These are phyloP conservation scores for Dinoponera quadriceps DNA, from an alignment of 1,140 invertebrate genomes.

Conservation along the genomic window DNA sequence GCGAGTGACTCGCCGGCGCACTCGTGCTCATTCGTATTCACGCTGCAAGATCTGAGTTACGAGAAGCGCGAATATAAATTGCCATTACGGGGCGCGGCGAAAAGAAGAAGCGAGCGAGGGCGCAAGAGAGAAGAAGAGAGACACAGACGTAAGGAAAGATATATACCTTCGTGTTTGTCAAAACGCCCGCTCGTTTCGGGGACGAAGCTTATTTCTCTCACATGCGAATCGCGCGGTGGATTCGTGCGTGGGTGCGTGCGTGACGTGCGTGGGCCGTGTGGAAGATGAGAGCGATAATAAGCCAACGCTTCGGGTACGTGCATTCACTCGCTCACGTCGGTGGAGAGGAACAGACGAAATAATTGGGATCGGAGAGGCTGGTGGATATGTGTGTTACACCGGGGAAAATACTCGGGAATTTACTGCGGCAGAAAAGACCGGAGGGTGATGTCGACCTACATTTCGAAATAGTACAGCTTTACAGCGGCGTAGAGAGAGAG, in stretches of 20 bases:
- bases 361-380: constrained; percentile 35
- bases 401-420: constrained; percentile 31
- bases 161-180: constrained; percentile 57
- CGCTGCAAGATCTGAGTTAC: constrained; percentile 47
- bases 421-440: not conserved
- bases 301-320: not conserved
- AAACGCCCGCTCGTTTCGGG: constrained; percentile 43
- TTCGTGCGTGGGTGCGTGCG: constrained; percentile 24
- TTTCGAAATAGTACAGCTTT: constrained; percentile 42
- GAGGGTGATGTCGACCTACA: constrained; percentile 25
- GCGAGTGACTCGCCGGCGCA: constrained; percentile 19
- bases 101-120: constrained; percentile 36
- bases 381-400: constrained; percentile 11
- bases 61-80: constrained; percentile 58
- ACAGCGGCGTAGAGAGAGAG: not conserved
- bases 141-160: constrained; percentile 30
- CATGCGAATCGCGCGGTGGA: constrained; percentile 43
- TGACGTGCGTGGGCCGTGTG: constrained; percentile 26
- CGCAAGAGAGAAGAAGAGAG: constrained; percentile 5
- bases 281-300: constrained; percentile 30
- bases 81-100: constrained; percentile 53
- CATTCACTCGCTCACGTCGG: too few species aligned
- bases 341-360: constrained; percentile 30
- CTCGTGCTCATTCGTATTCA: constrained; percentile 53
- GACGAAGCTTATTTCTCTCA: constrained; percentile 38